Evolutionary conservation across 2,113 vertebrate genomes (phyloP).

Genomic region (Macrotis lagotis): DNA sequence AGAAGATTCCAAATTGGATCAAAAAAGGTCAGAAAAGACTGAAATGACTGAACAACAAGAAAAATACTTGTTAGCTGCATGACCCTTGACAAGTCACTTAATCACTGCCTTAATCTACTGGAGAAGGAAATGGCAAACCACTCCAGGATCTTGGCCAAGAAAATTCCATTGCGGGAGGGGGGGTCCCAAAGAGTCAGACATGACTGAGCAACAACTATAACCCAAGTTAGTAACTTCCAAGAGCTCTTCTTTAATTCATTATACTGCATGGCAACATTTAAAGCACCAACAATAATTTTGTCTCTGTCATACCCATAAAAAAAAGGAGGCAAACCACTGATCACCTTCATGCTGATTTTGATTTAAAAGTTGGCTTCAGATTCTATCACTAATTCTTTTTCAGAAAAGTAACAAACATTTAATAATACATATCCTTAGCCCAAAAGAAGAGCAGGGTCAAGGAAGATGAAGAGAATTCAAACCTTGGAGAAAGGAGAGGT

Average conservation of each 20-base stretch:
- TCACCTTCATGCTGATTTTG: neutral
- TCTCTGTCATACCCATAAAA: neutral
- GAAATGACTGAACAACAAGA: neutral
- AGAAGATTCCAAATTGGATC: neutral
- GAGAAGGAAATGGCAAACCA: neutral
- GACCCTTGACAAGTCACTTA: neutral
- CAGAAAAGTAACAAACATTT: neutral
- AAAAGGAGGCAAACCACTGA: neutral
- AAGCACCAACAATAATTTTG: neutral
- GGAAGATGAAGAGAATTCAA: neutral
- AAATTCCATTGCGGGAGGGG: too few relatives aligned
- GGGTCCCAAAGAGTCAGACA: neutral
- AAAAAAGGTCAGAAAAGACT: neutral
- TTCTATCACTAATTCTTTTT: neutral
- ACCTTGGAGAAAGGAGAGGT: neutral
- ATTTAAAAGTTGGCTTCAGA: neutral
- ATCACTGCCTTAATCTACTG: neutral
- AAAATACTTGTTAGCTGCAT: neutral
- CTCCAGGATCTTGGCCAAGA: neutral
- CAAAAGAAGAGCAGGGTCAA: too few relatives aligned
- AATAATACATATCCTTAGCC: too few relatives aligned
- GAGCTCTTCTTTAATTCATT: neutral
- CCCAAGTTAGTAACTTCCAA: neutral
- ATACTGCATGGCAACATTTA: too few relatives aligned
- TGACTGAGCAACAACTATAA: neutral